Percentiles rank a stretch among this genome's conserved stretches.
Conservation (phyloP, 1,140 invertebrate genomes). For the Ganaspis sp. region DNA sequence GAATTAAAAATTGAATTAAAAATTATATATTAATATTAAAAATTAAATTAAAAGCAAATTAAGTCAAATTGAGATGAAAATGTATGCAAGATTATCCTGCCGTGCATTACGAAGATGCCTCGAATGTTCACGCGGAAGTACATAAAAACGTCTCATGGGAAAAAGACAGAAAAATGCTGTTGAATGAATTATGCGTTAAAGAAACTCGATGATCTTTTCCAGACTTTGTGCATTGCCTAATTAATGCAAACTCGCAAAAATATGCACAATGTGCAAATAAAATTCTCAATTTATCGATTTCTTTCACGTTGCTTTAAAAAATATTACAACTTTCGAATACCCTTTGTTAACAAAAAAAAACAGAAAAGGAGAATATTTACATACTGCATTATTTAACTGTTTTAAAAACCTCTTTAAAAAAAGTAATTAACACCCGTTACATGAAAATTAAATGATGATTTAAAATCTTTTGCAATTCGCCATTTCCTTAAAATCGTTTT, state of each 20-base stretch:
- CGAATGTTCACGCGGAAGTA: constrained; percentile 24
- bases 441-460: too few relatives aligned
- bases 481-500: background rate
- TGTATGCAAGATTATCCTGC: background rate
- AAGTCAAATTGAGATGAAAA: background rate
- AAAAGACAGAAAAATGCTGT: constrained; percentile 1
- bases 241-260: constrained; percentile 3
- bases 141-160: constrained; percentile 1
- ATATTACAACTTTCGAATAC: too few relatives aligned
- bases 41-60: too few relatives aligned
- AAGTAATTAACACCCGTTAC: too few relatives aligned
- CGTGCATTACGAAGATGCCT: background rate
- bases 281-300: background rate
- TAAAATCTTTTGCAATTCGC: too few relatives aligned
- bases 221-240: background rate
- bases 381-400: too few relatives aligned
- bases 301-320: too few relatives aligned
- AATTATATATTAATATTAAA: too few relatives aligned
- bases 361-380: too few relatives aligned
- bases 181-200: constrained; percentile 9
- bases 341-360: background rate
- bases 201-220: constrained; percentile 16
- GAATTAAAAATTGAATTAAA: too few relatives aligned
- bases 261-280: background rate
- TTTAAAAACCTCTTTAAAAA: too few relatives aligned